Evolutionary conservation across 2,113 vertebrate genomes (phyloP).

Genomic region (Hydropotes inermis): DNA sequence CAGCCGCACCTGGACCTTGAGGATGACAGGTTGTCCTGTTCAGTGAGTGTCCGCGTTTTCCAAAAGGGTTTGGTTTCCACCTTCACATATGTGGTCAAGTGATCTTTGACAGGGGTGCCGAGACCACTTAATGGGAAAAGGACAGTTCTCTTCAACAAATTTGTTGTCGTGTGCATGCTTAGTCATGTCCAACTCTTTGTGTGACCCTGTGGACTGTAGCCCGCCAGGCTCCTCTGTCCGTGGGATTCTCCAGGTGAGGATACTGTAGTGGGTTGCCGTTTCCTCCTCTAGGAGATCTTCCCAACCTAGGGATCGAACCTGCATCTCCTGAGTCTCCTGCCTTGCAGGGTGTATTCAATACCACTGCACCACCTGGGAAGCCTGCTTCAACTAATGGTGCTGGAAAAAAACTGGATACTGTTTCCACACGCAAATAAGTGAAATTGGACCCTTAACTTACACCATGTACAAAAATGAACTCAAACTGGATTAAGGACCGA

Average conservation of each 20-base stretch:
- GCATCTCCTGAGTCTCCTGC: neutral
- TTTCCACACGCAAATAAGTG: neutral
- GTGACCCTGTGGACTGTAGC: neutral
- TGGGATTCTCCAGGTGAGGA: neutral
- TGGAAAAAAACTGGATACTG: neutral
- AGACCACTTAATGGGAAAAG: neutral
- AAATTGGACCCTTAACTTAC: neutral
- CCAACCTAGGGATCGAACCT: fast-evolving
- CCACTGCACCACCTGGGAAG: neutral
- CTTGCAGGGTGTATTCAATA: neutral
- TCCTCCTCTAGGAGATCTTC: neutral
- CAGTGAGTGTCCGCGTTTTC: neutral
- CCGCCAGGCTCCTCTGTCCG: neutral
- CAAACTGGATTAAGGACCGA: neutral
- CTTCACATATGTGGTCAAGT: neutral
- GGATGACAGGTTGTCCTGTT: neutral
- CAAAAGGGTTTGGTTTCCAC: neutral
- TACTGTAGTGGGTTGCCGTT: neutral
- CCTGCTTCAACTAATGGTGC: neutral
- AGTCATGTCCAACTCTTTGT: neutral
- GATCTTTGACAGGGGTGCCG: neutral
- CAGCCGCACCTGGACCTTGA: neutral
- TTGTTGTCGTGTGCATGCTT: neutral
- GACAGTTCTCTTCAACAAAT: neutral
- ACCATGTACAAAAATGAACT: neutral